Evolutionary conservation across 2,113 vertebrate species (phyloP).

Genomic region (Chloroceryle aenea): DNA sequence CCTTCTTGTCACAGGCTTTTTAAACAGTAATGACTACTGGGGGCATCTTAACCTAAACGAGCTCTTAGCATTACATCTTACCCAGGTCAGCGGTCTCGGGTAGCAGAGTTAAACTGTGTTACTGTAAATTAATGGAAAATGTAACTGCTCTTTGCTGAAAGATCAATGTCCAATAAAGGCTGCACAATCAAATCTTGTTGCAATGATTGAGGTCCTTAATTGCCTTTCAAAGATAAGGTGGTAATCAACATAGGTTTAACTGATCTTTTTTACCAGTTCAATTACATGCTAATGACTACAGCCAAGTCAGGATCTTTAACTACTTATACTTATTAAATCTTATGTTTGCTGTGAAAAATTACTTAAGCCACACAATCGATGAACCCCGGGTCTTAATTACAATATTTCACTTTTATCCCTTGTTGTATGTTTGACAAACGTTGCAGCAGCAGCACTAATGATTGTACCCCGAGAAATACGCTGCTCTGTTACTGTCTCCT

Average conservation of each 20-base stretch:
- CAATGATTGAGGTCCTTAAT: slow-evolving; percentile 90
- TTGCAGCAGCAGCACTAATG: slow-evolving; percentile 27
- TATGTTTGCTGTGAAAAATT: slow-evolving; percentile 89
- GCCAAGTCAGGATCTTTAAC: slow-evolving; percentile 94
- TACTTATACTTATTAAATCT: slow-evolving; percentile 93
- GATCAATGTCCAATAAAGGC: slow-evolving; percentile 91
- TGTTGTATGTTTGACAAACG: slow-evolving; percentile 73
- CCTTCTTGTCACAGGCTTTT: slow-evolving; percentile 78
- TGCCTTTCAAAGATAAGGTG: slow-evolving; percentile 90
- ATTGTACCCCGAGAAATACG: slow-evolving; percentile 13
- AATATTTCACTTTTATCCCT: slow-evolving; percentile 78
- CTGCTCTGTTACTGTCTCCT: background rate
- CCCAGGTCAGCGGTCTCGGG: slow-evolving; percentile 82
- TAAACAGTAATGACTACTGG: slow-evolving; percentile 74
- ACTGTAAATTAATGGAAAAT: slow-evolving; percentile 89
- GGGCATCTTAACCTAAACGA: slow-evolving; percentile 74
- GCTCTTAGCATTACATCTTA: slow-evolving; percentile 80
- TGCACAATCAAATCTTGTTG: slow-evolving; percentile 83
- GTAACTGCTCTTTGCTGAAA: slow-evolving; percentile 81
- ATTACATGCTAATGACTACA: slow-evolving; percentile 89
- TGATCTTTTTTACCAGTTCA: slow-evolving; percentile 88
- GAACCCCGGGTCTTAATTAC: slow-evolving; percentile 79
- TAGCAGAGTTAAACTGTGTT: slow-evolving; percentile 83
- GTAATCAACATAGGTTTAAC: slow-evolving; percentile 91
- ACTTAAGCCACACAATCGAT: slow-evolving; percentile 79